Conservation (phyloP, 1,140 invertebrate genomes). For the Zaprionus camerounensis region DNA sequence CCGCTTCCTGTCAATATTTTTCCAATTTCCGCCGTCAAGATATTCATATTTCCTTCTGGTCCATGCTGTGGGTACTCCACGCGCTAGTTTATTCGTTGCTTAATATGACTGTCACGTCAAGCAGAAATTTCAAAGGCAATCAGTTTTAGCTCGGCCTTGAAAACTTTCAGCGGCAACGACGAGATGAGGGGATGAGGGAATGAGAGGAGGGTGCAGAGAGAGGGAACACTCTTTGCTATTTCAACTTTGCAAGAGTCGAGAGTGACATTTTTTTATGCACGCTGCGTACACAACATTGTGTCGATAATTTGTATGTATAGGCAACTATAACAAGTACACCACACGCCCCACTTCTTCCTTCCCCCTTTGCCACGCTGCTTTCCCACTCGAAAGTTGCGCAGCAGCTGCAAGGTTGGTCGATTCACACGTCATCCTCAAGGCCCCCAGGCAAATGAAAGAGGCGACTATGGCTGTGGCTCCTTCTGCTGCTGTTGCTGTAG, state of each 20-base stretch:
- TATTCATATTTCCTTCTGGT: slow-evolving; percentile 16
- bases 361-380: neutral
- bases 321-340: slow-evolving; percentile 43
- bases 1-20: slow-evolving; percentile 15
- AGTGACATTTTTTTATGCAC: slow-evolving; percentile 49
- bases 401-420: slow-evolving; percentile 32
- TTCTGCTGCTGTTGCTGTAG: neutral
- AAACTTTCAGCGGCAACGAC: slow-evolving; percentile 38
- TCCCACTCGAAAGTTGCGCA: slow-evolving; percentile 56
- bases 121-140: slow-evolving; percentile 50
- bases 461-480: slow-evolving; percentile 4
- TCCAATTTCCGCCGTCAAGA: slow-evolving; percentile 1
- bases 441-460: slow-evolving; percentile 29
- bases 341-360: neutral
- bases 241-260: slow-evolving; percentile 33
- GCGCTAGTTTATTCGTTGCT: slow-evolving; percentile 2
- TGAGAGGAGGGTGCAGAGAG: neutral
- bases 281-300: slow-evolving; percentile 60
- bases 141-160: slow-evolving; percentile 53
- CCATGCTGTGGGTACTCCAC: neutral
- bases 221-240: slow-evolving; percentile 34
- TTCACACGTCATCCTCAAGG: slow-evolving; percentile 61
- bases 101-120: slow-evolving; percentile 54
- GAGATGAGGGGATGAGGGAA: neutral
- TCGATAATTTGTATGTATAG: slow-evolving; percentile 74